Conservation (phyloP, 2,888 invertebrate species). For the Thecocarcelia acutangulata region DNA sequence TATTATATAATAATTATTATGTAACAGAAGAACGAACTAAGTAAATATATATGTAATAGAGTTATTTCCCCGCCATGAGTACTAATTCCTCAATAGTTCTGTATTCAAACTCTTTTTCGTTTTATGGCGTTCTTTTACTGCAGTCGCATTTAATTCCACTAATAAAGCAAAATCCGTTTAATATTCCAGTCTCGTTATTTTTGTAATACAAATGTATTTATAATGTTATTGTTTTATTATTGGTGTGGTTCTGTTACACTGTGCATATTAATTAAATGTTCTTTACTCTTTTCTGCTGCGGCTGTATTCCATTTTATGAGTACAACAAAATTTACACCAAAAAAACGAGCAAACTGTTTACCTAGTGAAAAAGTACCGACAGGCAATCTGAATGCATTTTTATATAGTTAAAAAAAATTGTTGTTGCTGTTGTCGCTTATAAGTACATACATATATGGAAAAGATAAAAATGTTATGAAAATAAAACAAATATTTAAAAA, state of each 20-base stretch:
- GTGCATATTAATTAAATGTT: conserved; percentile 51
- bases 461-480: conserved; percentile 1
- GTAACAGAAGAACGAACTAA: too few relatives aligned
- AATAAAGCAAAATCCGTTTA: neutral
- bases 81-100: too few relatives aligned
- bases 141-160: too few relatives aligned
- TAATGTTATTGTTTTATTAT: conserved; percentile 17
- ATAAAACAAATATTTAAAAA: conserved; percentile 23
- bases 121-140: too few relatives aligned
- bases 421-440: conserved; percentile 12
- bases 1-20: too few relatives aligned
- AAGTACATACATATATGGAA: neutral
- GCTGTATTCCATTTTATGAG: conserved; percentile 11
- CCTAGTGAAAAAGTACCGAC: conserved; percentile 46
- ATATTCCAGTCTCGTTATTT: conserved; percentile 25
- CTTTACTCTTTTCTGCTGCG: conserved; percentile 26
- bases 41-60: too few relatives aligned
- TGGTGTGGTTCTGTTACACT: conserved; percentile 30
- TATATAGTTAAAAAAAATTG: neutral
- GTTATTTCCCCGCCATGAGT: too few relatives aligned
- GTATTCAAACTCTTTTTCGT: too few relatives aligned
- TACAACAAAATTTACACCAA: conserved; percentile 32
- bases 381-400: conserved; percentile 25
- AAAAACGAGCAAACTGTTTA: neutral
- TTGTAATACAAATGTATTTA: conserved; percentile 48